Evolutionary conservation across 2,888 invertebrate genomes (phyloP).

Genomic region (Pseudoips prasinana): DNA sequence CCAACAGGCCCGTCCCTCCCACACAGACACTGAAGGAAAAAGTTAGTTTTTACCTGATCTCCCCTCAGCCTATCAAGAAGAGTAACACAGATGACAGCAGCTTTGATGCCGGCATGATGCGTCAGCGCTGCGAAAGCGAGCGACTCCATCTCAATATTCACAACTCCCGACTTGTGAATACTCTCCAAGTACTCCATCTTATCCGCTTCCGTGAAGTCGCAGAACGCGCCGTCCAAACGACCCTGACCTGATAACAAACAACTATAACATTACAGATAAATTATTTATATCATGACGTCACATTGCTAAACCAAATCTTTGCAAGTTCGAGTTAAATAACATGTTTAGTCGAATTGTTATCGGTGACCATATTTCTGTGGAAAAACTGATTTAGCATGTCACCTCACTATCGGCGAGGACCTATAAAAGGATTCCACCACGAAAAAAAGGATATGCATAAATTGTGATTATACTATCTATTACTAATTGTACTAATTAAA

Average conservation of each 20-base stretch:
- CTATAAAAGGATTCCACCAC: too few species aligned
- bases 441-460: too few species aligned
- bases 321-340: too few species aligned
- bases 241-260: constrained; percentile 88
- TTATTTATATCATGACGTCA: not conserved
- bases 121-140: constrained; percentile 96
- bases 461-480: too few species aligned
- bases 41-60: constrained; percentile 91
- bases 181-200: constrained; percentile 93
- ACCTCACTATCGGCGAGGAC: too few species aligned
- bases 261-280: constrained; percentile 1
- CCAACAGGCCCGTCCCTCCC: too few species aligned
- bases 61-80: constrained; percentile 95
- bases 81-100: constrained; percentile 97
- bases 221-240: constrained; percentile 97
- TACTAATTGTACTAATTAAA: too few species aligned
- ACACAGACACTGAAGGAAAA: too few species aligned
- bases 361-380: too few species aligned
- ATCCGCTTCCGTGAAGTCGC: constrained; percentile 94
- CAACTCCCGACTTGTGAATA: constrained; percentile 89
- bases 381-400: too few species aligned
- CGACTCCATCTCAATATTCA: constrained; percentile 99
- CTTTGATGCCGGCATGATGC: constrained; percentile 94
- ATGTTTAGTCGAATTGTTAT: too few species aligned
- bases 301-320: too few species aligned